These are phyloP conservation scores for Anabacerthia variegaticeps DNA, from an alignment of 2,797 vertebrate genomes.

Conservation along the genomic window DNA sequence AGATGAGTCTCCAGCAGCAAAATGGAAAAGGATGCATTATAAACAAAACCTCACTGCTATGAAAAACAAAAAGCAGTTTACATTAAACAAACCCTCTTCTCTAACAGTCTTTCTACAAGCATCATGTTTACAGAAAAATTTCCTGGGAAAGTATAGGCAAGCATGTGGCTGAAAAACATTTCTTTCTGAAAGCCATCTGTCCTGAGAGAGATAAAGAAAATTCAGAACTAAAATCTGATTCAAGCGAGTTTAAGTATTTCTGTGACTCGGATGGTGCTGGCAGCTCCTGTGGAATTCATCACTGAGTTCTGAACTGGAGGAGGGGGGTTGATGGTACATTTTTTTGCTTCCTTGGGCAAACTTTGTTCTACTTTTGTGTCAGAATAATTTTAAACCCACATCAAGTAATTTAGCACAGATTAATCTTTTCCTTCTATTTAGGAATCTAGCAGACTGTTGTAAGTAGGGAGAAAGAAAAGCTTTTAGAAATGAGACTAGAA, in stretches of 20 bases:
- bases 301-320: conserved; percentile 27
- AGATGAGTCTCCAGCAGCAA: background rate
- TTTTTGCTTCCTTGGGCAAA: conserved; percentile 68
- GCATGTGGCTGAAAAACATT: conserved; percentile 18
- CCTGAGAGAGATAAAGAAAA: conserved; percentile 32
- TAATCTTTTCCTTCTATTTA: conserved; percentile 61
- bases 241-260: conserved; percentile 28
- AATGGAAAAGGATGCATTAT: background rate
- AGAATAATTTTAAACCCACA: conserved; percentile 62
- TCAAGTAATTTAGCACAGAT: conserved; percentile 68
- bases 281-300: conserved; percentile 47
- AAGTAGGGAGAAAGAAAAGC: conserved; percentile 62
- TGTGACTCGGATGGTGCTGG: background rate
- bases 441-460: conserved; percentile 37
- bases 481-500: conserved; percentile 42
- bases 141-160: conserved; percentile 11
- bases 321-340: background rate
- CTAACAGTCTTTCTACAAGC: background rate
- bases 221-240: conserved; percentile 44
- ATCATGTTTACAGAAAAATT: background rate
- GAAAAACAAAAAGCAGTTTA: conserved; percentile 14
- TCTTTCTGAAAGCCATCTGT: conserved; percentile 59
- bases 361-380: conserved; percentile 68
- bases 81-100: background rate
- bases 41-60: background rate